Conservation (phyloP, 2,888 invertebrate species). For the Mylabris sibirica region DNA sequence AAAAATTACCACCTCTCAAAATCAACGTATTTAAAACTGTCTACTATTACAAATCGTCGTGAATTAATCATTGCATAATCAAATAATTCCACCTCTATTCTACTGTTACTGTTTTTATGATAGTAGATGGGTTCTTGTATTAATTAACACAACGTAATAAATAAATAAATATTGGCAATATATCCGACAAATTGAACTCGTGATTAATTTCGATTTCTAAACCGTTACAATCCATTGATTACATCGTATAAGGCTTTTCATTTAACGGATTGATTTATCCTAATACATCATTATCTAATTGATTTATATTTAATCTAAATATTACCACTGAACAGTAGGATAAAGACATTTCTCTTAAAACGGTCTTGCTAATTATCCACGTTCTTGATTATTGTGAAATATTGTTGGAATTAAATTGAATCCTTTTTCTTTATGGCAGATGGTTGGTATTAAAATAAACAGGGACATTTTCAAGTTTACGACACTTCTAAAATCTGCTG, state of each 20-base stretch:
- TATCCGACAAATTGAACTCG: not conserved
- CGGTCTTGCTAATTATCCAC: not conserved
- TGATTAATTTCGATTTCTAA: conserved; percentile 9
- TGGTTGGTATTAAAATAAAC: not conserved
- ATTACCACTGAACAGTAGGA: not conserved
- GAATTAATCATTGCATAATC: not conserved
- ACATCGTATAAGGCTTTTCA: not conserved
- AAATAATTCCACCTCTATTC: too few relatives aligned
- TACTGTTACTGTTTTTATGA: too few relatives aligned
- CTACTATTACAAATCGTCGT: not conserved
- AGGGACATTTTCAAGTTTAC: not conserved
- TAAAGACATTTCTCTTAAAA: not conserved
- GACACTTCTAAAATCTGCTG: not conserved
- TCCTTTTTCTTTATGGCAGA: not conserved
- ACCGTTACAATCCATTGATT: conserved; percentile 7
- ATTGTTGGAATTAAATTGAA: too few relatives aligned
- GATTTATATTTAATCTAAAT: not conserved
- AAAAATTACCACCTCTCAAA: not conserved
- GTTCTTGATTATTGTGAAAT: not conserved
- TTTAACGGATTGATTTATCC: not conserved
- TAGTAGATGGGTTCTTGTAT: not conserved
- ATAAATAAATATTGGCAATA: not conserved
- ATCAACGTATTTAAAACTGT: not conserved
- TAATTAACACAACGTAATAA: not conserved
- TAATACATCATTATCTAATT: not conserved